phyloP scores from a whole-genome alignment of 2,113 vertebrate genomes.

The Sardina pilchardus region DNA sequence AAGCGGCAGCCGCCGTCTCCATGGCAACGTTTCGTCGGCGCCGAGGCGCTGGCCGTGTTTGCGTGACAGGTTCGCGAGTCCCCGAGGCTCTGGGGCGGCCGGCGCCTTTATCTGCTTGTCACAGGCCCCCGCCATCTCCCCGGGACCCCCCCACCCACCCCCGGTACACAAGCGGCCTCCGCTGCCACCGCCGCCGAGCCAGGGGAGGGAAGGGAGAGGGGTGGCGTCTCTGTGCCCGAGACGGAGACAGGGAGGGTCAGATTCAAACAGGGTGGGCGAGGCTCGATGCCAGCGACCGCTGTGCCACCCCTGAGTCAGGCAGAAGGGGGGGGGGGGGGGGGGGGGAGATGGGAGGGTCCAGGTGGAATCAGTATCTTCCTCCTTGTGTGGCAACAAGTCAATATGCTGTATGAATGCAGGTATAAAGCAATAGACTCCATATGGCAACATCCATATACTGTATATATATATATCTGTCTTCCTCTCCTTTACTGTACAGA shows the following conservation, averaged over 20 bases:
- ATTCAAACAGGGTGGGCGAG: background rate
- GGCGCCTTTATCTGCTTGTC: background rate
- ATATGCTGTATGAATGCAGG: background rate
- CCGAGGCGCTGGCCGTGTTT: background rate
- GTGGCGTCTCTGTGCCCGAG: background rate
- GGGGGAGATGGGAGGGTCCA: background rate
- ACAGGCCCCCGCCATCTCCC: background rate
- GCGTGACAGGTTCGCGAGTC: background rate
- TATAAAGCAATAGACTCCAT: too few relatives aligned
- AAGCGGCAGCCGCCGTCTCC: background rate
- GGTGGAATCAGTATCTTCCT: background rate
- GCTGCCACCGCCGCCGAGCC: background rate
- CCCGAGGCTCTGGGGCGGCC: background rate
- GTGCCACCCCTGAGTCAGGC: background rate
- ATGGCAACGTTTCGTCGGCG: background rate
- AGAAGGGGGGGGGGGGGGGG: background rate
- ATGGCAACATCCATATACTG: background rate
- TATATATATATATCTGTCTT: background rate
- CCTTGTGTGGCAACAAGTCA: background rate
- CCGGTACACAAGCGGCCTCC: background rate
- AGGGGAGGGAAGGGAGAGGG: background rate
- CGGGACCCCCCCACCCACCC: background rate
- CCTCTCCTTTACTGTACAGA: background rate
- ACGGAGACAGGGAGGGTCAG: background rate
- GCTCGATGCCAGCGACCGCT: background rate